Conservation (phyloP, 2,888 invertebrate genomes). For the Dione vanillae region DNA sequence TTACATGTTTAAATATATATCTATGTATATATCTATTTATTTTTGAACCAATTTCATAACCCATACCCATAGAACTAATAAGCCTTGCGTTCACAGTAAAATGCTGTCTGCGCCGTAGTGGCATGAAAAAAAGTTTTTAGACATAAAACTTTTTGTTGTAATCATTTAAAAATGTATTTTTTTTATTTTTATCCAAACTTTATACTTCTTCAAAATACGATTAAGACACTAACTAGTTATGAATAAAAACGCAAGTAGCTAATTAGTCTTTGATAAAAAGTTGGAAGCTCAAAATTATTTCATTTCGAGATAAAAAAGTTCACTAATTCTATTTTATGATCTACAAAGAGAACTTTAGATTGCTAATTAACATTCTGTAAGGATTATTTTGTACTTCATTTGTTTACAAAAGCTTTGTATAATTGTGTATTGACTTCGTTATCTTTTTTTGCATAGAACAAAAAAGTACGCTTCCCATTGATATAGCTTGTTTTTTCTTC, state of each 20-base stretch:
- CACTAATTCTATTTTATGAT: conserved; percentile 32
- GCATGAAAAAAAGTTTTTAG: no score
- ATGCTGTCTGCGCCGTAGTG: no score
- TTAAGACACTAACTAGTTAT: conserved; percentile 28
- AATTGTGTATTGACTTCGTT: background rate
- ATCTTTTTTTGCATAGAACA: background rate
- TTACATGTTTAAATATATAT: no score
- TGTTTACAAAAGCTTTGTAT: conserved; percentile 4
- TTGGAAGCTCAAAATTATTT: conserved; percentile 29
- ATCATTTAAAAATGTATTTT: no score
- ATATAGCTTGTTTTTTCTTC: no score
- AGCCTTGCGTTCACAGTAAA: no score
- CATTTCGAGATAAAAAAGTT: conserved; percentile 32
- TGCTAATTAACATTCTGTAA: conserved; percentile 28
- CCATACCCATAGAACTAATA: no score
- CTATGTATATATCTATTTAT: no score
- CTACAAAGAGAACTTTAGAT: conserved; percentile 32
- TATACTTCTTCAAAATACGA: background rate
- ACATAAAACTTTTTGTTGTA: no score
- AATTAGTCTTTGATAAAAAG: conserved; percentile 36
- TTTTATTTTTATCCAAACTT: no score
- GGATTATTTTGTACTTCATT: conserved; percentile 18
- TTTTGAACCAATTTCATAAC: no score
- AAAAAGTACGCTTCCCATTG: background rate
- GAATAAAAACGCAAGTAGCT: conserved; percentile 18